These are phyloP conservation scores for Rhinogobio ventralis DNA, from an alignment of 2,797 vertebrate genomes.

Conservation along the genomic window DNA sequence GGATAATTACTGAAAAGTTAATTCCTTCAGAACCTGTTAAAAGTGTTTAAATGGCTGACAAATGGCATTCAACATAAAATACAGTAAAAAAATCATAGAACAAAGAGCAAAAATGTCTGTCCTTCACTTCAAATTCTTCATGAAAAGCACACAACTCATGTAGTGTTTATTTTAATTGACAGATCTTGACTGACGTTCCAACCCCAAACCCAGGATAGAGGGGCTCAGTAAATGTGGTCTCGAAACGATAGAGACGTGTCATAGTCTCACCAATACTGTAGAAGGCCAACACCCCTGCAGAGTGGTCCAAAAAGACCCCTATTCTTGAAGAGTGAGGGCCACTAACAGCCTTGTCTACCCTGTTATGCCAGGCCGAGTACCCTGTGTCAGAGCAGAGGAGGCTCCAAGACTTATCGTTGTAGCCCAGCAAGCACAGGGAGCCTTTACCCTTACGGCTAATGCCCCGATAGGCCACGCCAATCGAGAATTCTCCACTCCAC, in stretches of 20 bases:
- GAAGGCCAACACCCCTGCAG: slow-evolving; percentile 78
- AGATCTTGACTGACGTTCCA: slow-evolving; percentile 84
- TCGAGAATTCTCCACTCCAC: slow-evolving; percentile 84
- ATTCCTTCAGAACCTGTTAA: not conserved
- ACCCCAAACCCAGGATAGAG: slow-evolving; percentile 84
- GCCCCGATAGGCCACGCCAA: slow-evolving; percentile 79
- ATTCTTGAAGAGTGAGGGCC: slow-evolving; percentile 81
- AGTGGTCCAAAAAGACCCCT: slow-evolving; percentile 83
- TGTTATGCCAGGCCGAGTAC: slow-evolving; percentile 85
- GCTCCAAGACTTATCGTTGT: slow-evolving; percentile 85
- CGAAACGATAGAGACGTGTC: slow-evolving; percentile 83
- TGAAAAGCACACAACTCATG: slow-evolving; percentile 7
- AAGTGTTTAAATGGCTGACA: slow-evolving; percentile 30
- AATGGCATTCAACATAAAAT: slow-evolving; percentile 22
- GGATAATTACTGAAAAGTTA: not conserved
- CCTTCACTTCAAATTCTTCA: slow-evolving; percentile 20
- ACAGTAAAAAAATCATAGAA: slow-evolving; percentile 43
- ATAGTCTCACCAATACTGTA: slow-evolving; percentile 81
- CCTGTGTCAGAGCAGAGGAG: slow-evolving; percentile 82
- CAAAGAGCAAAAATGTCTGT: slow-evolving; percentile 34
- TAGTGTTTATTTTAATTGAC: slow-evolving; percentile 77
- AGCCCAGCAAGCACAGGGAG: slow-evolving; percentile 82
- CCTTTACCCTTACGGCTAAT: slow-evolving; percentile 84
- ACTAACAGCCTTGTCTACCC: slow-evolving; percentile 75
- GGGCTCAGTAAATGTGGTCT: slow-evolving; percentile 78